Conservation (phyloP, 1,140 invertebrate genomes). For the Drosophila ficusphila region DNA sequence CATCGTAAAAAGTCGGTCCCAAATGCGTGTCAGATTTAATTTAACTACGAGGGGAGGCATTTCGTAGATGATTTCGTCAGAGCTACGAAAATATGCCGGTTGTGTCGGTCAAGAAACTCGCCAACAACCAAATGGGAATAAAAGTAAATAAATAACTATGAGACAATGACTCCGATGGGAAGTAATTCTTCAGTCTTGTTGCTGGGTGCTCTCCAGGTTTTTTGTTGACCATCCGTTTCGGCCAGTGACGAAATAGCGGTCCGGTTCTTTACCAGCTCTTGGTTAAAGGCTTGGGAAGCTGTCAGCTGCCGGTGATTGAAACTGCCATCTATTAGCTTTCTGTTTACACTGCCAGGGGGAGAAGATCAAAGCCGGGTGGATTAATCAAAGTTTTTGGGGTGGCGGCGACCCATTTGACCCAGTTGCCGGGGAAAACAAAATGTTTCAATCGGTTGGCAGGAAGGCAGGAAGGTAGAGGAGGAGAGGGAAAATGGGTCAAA, state of each 20-base stretch:
- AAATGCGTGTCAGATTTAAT: constrained; percentile 64
- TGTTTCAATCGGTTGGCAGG: constrained; percentile 6
- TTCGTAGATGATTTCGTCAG: constrained; percentile 63
- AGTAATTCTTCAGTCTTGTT: constrained; percentile 18
- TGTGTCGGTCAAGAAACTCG: constrained; percentile 58
- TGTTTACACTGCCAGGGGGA: constrained; percentile 31
- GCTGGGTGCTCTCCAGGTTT: constrained; percentile 44
- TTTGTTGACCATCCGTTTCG: constrained; percentile 31
- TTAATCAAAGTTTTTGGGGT: constrained; percentile 15
- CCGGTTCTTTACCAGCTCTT: constrained; percentile 1
- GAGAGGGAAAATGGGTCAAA: constrained; percentile 33
- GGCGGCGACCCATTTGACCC: constrained; percentile 14
- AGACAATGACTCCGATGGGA: constrained; percentile 46
- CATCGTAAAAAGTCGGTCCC: constrained; percentile 38
- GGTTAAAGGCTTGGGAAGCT: constrained; percentile 29
- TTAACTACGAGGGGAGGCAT: constrained; percentile 40
- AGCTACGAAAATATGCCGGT: constrained; percentile 57
- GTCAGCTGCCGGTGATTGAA: constrained; percentile 20
- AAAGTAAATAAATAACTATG: constrained; percentile 47
- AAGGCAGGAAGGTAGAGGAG: neutral
- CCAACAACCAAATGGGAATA: constrained; percentile 7
- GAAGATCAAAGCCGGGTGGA: constrained; percentile 4
- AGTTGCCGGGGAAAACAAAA: constrained; percentile 42
- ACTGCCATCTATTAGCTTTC: constrained; percentile 36
- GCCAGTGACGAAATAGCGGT: constrained; percentile 40